Evolutionary conservation across 2,113 vertebrate species (phyloP), one percentile per base, ranked within the genome.

Genomic region (Bambusicola thoracicus): DNA sequence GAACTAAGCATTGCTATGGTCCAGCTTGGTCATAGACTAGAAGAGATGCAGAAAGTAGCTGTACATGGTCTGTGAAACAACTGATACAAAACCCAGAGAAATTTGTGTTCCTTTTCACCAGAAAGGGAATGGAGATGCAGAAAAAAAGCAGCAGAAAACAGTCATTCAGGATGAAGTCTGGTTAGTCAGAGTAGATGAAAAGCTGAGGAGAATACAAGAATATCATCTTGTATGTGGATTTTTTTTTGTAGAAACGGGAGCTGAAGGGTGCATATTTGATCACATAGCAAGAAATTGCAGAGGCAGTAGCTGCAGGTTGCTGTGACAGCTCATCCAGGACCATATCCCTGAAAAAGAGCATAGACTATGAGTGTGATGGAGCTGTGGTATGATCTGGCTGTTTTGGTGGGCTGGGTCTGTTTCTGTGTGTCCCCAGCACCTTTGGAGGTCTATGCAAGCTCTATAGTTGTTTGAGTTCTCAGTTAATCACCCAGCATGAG

Each of bases 201-300:
- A 63, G 34, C 48, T 48, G 38, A 6, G n/a, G 32, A 85, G 27
- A 13, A 63, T 40, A 58, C 24, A 80, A 68, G 49, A 44, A 58
- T 58, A 58, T 58, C 11, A 13, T n/a, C 11, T n/a, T n/a, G 55
- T 25, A 34, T 0, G 0, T 9, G 32, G 36, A 46, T 30, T 2
- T 80, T 41, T 59, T 76, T 76, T 46, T 29, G 15, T 29, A 53
- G 48, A 49, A 75, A 77, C 15, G 18, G 29, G 20, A 62, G n/a
- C 56, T 72, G n/a, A 46, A 30, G 22, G 11, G 25, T 77, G 25
- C 0, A 0, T 30, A 13, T 34, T 19, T 48, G 21, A 22, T 86
- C 61, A 53, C 13, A 32, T 4, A 49, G 24, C 2, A 6, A 63
- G 30, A 36, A 72, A 83, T 48, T 18, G 27, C 25, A 55, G 49